Conservation (phyloP, 1,140 invertebrate genomes). For the Hydropsyche tenuis region DNA sequence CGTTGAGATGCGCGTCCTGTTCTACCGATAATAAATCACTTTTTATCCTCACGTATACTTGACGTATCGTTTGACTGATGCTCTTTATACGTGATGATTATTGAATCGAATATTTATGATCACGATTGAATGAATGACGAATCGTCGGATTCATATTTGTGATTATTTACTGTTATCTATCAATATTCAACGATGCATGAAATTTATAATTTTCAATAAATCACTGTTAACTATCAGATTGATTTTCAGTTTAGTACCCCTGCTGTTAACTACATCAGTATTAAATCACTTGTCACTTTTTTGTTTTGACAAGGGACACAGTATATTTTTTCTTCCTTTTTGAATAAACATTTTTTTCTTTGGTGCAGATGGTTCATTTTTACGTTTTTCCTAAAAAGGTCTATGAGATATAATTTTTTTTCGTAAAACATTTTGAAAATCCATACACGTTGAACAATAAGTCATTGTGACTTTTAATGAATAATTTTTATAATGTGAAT, state of each 20-base stretch:
- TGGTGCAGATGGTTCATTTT: slow-evolving; percentile 21
- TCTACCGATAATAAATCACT: slow-evolving; percentile 1
- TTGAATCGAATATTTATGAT: background rate
- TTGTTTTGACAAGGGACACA: slow-evolving; percentile 49
- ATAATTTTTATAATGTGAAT: background rate
- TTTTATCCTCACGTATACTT: slow-evolving; percentile 1
- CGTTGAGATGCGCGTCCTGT: background rate
- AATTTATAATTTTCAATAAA: too few species aligned
- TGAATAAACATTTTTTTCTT: slow-evolving; percentile 34
- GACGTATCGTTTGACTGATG: background rate
- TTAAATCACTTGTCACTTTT: slow-evolving; percentile 50
- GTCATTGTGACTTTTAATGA: background rate
- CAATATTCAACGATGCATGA: too few species aligned
- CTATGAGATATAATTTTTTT: too few species aligned
- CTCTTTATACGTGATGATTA: slow-evolving; percentile 5
- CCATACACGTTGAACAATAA: background rate
- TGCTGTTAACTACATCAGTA: slow-evolving; percentile 21
- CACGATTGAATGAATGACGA: too few species aligned
- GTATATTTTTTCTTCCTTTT: slow-evolving; percentile 33
- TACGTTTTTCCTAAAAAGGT: background rate
- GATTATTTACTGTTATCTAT: too few species aligned
- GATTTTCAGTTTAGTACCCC: slow-evolving; percentile 38
- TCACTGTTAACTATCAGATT: background rate
- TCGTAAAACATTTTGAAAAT: too few species aligned
- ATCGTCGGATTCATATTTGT: background rate